Base-by-base conservation (phyloP, 2,797 vertebrate species). In the Lepidocolaptes lacrymiger region DNA sequence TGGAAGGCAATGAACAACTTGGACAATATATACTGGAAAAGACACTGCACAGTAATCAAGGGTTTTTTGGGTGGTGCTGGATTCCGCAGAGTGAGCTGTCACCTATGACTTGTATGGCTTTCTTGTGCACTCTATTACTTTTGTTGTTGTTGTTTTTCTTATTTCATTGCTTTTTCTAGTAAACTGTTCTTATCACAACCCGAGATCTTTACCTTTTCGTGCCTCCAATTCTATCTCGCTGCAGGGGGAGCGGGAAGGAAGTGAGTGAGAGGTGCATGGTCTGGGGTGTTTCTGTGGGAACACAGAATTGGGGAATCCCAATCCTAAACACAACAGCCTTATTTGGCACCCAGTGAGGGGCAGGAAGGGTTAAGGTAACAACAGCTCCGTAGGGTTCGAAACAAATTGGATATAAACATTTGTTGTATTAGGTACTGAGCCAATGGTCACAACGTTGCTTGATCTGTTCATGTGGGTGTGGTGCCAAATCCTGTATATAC, bases 51-150 rank as follows among this genome's bases (percentile, higher is more conserved):
- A 51, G 19, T 43, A 55, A 51, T 21, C 24, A 34, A 37, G 11
- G 55, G 21, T 28, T 28, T 22, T 76, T 59, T 54, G 61, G 28
- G 14, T 63, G 39, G 39, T 14, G 5, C 39, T 30, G 37, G 23
- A 13, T 44, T 73, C 52, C 28, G n/a, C 1, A 0, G 18, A 14
- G 9, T 6, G 58, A 79, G 23, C 27, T 16, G 27, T 7, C 49
- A 27, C 10, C 0, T 3, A 21, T 41, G 44, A 67, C 27, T 7
- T 19, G 12, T 67, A 32, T 34, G 34, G 21, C 1, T 0, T 34
- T 23, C 69, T n/a, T 61, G 26, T 34, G 48, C 34, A 7, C 46
- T 54, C 21, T 22, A 2, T 61, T 20, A 46, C 17, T 12, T 26
- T 16, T 27, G 37, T 10, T 58, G 20, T 39, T n/a, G 32, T 17